Base-by-base conservation (phyloP, 2,113 vertebrate genomes). In the Paracanthobrama guichenoti region DNA sequence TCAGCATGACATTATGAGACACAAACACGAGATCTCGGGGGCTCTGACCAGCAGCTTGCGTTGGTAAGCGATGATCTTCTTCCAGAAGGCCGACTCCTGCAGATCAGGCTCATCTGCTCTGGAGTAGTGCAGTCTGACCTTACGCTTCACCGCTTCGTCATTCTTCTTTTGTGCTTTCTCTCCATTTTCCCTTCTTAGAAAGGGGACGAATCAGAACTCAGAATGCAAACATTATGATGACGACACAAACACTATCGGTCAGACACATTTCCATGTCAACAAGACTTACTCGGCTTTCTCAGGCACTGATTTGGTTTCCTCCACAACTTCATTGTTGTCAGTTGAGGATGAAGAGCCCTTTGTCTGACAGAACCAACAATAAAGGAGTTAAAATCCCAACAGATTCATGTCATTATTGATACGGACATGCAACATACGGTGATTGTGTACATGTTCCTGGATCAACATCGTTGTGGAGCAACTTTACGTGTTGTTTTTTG, bases 51-150 rank as follows among this genome's bases (percentile, higher is more conserved):
- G 96, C 46, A 99, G 94, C 71, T 97, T 98, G 91, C 97, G 96
- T 85, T 99, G 97, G 77, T 98, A 99, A 39, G 96, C 97, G 53
- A 96, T 95, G 72, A 99, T 98, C 90, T 99, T 99, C 94, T 98
- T 99, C 94, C 96, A 95, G 89, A 98, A 96, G 0, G 95, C 97
- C 0, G 97, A 99, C 90, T 99, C 97, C 22, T 97, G 97, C 14
- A 95, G 91, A 88, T 99, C 97, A 0, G 94, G 92, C 71, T 99
- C 97, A 35, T 97, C 97, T 0, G 95, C 94, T 91, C 94, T 96
- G 53, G 94, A 95, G 82, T 94, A 96, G 72, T 93, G 90, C 11
- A 94, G 93, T 87, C 95, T 94, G 31, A 93, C 82, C 77, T 96
- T 98, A 72, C 93, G 93, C 79, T 96, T 98, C 2, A 91, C 90